Conservation (phyloP, 2,888 invertebrate species). For the Drosophila infuscata region DNA sequence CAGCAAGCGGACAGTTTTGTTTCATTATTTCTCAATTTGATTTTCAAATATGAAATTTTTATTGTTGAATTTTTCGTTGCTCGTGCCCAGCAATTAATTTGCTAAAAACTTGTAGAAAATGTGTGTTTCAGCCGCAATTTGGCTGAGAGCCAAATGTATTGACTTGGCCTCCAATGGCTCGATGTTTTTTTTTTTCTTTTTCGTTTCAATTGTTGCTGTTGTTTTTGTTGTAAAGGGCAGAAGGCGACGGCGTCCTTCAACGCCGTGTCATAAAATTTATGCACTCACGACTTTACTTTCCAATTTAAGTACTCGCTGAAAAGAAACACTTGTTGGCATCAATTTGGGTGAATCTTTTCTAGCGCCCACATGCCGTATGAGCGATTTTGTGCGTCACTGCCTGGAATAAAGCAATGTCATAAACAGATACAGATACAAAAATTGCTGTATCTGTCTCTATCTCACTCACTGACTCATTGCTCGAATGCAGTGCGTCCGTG, state of each 20-base stretch:
- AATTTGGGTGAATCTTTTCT: constrained; percentile 9
- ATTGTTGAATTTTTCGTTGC: constrained; percentile 17
- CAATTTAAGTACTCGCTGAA: constrained; percentile 21
- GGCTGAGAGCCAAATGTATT: constrained; percentile 69
- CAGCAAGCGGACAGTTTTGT: neutral
- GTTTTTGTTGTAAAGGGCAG: constrained; percentile 60
- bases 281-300: constrained; percentile 32
- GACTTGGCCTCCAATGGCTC: constrained; percentile 72
- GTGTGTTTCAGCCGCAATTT: constrained; percentile 54
- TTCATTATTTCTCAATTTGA: neutral
- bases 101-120: constrained; percentile 50
- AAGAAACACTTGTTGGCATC: constrained; percentile 54
- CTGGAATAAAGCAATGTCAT: constrained; percentile 42
- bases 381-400: constrained; percentile 46
- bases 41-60: constrained; percentile 13
- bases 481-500: constrained; percentile 15
- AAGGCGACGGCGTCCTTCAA: constrained; percentile 55
- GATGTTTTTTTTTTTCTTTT: constrained; percentile 59
- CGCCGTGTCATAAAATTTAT: constrained; percentile 17
- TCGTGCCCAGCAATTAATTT: constrained; percentile 54
- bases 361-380: constrained; percentile 63
- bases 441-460: neutral
- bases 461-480: constrained; percentile 41
- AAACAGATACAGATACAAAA: neutral
- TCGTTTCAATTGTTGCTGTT: constrained; percentile 24